Percentiles rank a stretch among this genome's conserved stretches.
Evolutionary conservation across 2,113 vertebrate genomes (phyloP).

Genomic region (Arvicanthis niloticus): DNA sequence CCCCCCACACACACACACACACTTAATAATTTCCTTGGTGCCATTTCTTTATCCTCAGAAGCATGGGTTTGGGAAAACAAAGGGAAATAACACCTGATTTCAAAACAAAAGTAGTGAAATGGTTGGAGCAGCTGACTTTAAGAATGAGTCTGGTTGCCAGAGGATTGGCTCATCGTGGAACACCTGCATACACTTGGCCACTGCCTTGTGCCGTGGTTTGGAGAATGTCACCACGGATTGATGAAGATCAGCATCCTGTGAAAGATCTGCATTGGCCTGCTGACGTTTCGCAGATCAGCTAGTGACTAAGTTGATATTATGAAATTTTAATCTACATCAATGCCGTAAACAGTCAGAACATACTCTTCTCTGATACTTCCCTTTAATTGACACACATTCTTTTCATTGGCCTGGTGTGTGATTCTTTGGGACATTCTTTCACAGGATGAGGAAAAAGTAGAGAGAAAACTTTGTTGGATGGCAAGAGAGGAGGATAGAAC

Average conservation of each 20-base stretch:
- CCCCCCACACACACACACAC: background rate
- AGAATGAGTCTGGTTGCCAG: background rate
- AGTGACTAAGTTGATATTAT: background rate
- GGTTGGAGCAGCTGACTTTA: background rate
- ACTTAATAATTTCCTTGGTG: background rate
- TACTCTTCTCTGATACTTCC: background rate
- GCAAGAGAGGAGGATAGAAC: fast-evolving
- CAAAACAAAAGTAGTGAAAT: background rate
- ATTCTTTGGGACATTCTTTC: background rate
- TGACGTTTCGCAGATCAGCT: background rate
- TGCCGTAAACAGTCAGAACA: background rate
- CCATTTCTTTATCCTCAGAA: background rate
- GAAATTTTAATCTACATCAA: background rate
- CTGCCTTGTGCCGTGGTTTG: background rate
- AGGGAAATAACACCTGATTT: background rate
- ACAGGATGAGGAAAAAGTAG: background rate
- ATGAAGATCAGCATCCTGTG: background rate
- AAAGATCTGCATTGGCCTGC: background rate
- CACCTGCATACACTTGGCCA: background rate
- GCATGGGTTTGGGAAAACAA: slow-evolving; percentile 3
- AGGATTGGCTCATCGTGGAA: no score
- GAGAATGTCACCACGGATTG: background rate
- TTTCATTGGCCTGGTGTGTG: background rate
- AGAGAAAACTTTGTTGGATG: background rate
- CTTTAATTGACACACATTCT: background rate